These are phyloP conservation scores for Cinclus cinclus DNA, from an alignment of 2,113 vertebrate species.

Conservation along the genomic window DNA sequence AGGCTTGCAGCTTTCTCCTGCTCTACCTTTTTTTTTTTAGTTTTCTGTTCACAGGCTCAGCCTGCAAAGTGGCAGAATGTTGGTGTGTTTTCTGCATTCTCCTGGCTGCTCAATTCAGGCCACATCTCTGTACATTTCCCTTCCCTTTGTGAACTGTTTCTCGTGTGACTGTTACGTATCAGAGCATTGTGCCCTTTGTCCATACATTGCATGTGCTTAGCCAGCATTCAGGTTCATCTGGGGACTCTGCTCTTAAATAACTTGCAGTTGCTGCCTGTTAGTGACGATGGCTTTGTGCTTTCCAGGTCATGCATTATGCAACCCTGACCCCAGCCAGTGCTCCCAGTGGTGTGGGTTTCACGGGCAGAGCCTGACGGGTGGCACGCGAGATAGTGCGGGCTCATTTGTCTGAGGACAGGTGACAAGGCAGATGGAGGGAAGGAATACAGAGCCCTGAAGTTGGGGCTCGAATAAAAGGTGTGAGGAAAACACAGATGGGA, in stretches of 20 bases:
- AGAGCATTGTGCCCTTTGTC: neutral
- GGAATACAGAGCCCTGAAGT: neutral
- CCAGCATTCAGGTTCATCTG: neutral
- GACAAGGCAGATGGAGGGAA: neutral
- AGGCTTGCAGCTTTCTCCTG: neutral
- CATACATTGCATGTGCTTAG: neutral
- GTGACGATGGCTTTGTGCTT: neutral
- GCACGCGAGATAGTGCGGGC: accelerated
- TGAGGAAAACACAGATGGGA: slow-evolving; percentile 14
- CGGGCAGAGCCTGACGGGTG: neutral
- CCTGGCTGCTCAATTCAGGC: neutral
- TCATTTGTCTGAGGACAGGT: neutral
- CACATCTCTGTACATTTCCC: neutral
- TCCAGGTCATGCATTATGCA: neutral
- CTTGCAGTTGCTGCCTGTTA: neutral
- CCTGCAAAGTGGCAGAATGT: neutral
- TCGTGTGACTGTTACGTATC: neutral
- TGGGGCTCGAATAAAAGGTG: neutral
- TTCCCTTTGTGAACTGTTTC: neutral
- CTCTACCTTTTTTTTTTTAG: neutral
- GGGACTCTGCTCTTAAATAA: slow-evolving; percentile 25
- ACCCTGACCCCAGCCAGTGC: neutral
- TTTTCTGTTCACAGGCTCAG: neutral
- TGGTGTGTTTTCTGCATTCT: slow-evolving; percentile 26
- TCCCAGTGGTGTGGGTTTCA: neutral